These are phyloP conservation scores for Ophonus ardosiacus DNA, from an alignment of 2,888 invertebrate species.

Conservation along the genomic window DNA sequence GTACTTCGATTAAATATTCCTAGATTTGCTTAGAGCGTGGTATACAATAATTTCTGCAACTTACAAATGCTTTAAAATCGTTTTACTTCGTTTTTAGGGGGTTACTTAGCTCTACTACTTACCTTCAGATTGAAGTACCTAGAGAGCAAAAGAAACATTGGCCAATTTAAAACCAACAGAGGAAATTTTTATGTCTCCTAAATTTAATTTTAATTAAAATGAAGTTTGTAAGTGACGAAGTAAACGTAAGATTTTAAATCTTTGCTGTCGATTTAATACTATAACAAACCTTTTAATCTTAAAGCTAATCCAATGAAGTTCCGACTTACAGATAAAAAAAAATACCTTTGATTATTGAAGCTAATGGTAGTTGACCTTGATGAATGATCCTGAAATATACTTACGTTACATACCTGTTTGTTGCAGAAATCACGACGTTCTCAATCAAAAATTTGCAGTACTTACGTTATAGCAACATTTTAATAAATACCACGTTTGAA, in stretches of 20 bases:
- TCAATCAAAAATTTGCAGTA: constrained; percentile 52
- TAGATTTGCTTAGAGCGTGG: constrained; percentile 54
- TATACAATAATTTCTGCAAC: constrained; percentile 51
- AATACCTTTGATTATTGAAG: constrained; percentile 34
- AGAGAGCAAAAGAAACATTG: constrained; percentile 46
- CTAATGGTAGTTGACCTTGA: constrained; percentile 34
- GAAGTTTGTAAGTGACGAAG: no score
- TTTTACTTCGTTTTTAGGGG: constrained; percentile 53
- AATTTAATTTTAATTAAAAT: not conserved
- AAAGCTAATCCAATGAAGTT: constrained; percentile 32
- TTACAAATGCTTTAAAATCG: constrained; percentile 59
- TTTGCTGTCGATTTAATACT: not conserved
- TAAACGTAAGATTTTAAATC: not conserved
- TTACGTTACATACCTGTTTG: constrained; percentile 61
- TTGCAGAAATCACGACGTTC: constrained; percentile 39
- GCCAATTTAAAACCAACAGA: not conserved
- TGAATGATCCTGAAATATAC: constrained; percentile 59
- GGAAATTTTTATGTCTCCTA: not conserved
- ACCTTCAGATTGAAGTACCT: constrained; percentile 57
- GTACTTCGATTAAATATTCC: constrained; percentile 54
- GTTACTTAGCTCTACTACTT: constrained; percentile 53
- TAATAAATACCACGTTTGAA: constrained; percentile 26
- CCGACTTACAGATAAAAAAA: constrained; percentile 31
- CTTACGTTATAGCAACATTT: constrained; percentile 54
- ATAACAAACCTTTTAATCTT: constrained; percentile 37